Evolutionary conservation across 2,888 invertebrate species (phyloP).

Genomic region (Xestoiulus laeticollis): DNA sequence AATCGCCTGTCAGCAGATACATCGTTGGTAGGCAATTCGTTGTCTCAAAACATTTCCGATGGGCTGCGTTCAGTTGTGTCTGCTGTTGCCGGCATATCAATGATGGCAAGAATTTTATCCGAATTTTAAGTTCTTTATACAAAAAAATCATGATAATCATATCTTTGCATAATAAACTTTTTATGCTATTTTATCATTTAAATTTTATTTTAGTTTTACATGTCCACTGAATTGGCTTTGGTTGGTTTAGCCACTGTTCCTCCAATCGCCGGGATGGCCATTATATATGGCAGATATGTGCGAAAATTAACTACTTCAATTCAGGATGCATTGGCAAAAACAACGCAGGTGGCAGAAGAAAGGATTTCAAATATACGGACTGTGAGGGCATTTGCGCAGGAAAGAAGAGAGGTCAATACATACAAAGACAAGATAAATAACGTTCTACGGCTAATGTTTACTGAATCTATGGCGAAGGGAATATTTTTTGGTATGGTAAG

Average conservation of each 20-base stretch:
- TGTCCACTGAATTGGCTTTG: constrained; percentile 86
- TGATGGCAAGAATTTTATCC: constrained; percentile 82
- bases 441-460: constrained; percentile 81
- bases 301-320: constrained; percentile 82
- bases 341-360: constrained; percentile 85
- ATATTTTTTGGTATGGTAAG: constrained; percentile 89
- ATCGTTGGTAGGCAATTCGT: constrained; percentile 86
- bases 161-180: neutral
- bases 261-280: constrained; percentile 84
- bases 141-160: neutral
- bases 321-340: constrained; percentile 70
- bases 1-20: constrained; percentile 92
- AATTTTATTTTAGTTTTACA: constrained; percentile 76
- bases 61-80: constrained; percentile 88
- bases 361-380: constrained; percentile 90
- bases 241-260: constrained; percentile 90
- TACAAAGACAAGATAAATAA: constrained; percentile 76
- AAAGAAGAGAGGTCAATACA: constrained; percentile 75
- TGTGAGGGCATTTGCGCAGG: constrained; percentile 91
- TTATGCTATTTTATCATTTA: neutral
- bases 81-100: constrained; percentile 85
- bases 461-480: constrained; percentile 86
- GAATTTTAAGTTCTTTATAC: neutral
- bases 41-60: constrained; percentile 94
- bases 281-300: constrained; percentile 75